These are phyloP conservation scores for Caenorhabditis drosophilae DNA, from an alignment of 2,888 invertebrate genomes.

Conservation along the genomic window DNA sequence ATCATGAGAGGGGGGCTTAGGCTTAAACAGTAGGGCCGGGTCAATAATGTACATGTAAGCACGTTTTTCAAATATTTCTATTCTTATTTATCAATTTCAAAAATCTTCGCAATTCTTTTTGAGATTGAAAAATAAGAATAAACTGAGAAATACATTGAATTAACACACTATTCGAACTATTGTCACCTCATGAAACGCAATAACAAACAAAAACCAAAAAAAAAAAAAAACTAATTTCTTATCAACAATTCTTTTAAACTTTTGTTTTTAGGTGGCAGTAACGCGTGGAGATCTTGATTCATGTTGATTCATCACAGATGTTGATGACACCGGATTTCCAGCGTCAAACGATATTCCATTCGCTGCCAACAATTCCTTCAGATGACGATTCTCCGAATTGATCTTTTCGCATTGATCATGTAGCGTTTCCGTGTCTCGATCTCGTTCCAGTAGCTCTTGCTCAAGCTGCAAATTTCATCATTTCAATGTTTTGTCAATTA, in stretches of 20 bases:
- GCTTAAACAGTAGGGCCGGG: no score
- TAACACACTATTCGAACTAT: no score
- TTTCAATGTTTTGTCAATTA: background rate
- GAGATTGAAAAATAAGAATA: no score
- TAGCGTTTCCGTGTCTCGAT: constrained; percentile 35
- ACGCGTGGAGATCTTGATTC: constrained; percentile 10
- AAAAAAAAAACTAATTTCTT: no score
- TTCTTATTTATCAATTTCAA: no score
- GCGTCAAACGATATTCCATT: constrained; percentile 42
- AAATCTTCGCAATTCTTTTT: no score
- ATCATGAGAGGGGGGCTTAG: no score
- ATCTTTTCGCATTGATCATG: constrained; percentile 28
- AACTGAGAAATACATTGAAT: no score
- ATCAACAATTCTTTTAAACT: background rate
- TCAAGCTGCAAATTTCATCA: constrained; percentile 36
- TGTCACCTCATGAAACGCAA: no score
- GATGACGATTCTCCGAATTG: constrained; percentile 41
- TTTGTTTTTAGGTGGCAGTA: constrained; percentile 9
- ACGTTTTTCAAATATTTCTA: no score
- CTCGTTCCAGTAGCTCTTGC: constrained; percentile 42
- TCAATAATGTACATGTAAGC: no score
- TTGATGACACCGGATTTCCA: constrained; percentile 10
- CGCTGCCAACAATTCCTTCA: constrained; percentile 33
- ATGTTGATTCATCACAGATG: background rate
- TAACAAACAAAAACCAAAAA: no score